A percentile compares a stretch with the other conserved stretches of the same genome.
Evolutionary conservation across 2,797 vertebrate species (phyloP).

Genomic region (Xiphophorus birchmanni): DNA sequence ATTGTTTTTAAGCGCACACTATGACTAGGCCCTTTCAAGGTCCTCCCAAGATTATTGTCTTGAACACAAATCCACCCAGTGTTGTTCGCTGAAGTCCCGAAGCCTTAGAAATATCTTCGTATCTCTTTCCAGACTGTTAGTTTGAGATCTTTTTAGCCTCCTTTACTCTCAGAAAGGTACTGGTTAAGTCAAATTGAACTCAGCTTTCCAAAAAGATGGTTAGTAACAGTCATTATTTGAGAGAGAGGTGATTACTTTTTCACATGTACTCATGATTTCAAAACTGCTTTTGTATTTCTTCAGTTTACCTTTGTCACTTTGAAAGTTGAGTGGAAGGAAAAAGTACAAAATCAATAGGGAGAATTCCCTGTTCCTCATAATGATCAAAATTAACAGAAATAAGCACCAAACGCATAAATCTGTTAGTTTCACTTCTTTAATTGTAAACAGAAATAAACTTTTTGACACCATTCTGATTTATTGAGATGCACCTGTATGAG

Average conservation of each 20-base stretch:
- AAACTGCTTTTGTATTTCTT: background rate
- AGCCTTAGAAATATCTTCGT: background rate
- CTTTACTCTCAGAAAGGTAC: background rate
- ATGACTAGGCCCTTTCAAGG: background rate
- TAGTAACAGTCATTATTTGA: background rate
- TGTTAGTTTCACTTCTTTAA: background rate
- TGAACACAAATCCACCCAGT: background rate
- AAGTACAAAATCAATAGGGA: background rate
- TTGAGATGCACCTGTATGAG: conserved; percentile 31
- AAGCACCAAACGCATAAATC: background rate
- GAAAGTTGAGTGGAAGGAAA: background rate
- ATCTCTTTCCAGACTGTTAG: background rate
- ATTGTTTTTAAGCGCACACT: background rate
- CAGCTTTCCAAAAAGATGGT: background rate
- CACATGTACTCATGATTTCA: background rate
- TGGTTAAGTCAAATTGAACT: background rate
- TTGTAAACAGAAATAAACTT: no score
- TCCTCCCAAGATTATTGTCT: background rate
- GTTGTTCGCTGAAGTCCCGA: background rate
- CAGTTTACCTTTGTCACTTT: background rate
- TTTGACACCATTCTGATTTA: conserved; percentile 1
- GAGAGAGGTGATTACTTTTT: background rate
- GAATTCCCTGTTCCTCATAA: background rate
- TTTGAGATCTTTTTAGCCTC: background rate
- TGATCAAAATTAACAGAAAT: background rate